Conservation (phyloP, 1,140 invertebrate species). For the roundworm (Caenorhabditis elegans) region WBcel235 BX284605.5:7090001-7090500, state of each 20-base stretch:
- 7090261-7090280: background rate
- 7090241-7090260: constrained; percentile 2
- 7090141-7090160: background rate
- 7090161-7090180: constrained; percentile 5
- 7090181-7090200: background rate
- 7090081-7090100: too few relatives aligned
- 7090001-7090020: background rate
- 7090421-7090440: background rate
- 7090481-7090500: constrained; percentile 1
- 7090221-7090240: background rate
- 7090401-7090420: background rate
- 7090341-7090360: background rate
- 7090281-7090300: background rate
- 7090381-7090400: background rate
- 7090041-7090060: too few relatives aligned
- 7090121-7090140: too few relatives aligned
- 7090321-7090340: background rate
- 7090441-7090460: background rate
- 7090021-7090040: background rate
- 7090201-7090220: background rate
- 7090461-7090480: background rate
- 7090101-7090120: too few relatives aligned
- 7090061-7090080: too few relatives aligned
- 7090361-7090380: constrained; percentile 16
- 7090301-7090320: background rate